phyloP scores from a whole-genome alignment of 2,888 invertebrate genomes.

The Idaea dimidiata region DNA sequence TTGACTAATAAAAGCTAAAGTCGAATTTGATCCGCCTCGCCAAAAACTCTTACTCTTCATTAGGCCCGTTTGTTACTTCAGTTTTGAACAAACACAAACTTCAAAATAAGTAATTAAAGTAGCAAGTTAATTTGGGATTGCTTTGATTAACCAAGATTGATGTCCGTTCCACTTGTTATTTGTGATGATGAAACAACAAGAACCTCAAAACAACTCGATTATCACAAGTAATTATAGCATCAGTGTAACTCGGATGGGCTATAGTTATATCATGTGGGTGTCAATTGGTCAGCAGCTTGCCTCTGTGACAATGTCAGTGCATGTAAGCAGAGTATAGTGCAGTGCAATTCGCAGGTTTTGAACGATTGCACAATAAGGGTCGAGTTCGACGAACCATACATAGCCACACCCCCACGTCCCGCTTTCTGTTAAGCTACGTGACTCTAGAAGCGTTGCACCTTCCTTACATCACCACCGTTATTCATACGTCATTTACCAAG shows the following conservation, averaged over 20 bases:
- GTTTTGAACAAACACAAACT: background rate
- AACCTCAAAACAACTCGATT: slow-evolving; percentile 27
- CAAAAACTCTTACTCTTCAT: background rate
- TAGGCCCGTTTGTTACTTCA: background rate
- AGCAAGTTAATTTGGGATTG: background rate
- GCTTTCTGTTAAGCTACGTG: slow-evolving; percentile 55
- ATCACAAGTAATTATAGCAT: slow-evolving; percentile 29
- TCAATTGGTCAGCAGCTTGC: slow-evolving; percentile 34
- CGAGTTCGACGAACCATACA: slow-evolving; percentile 50
- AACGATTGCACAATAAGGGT: slow-evolving; percentile 65
- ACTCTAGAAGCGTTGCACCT: slow-evolving; percentile 53
- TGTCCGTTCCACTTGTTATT: background rate
- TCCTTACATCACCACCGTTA: slow-evolving; percentile 49
- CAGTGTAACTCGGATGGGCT: slow-evolving; percentile 15
- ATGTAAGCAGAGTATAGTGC: slow-evolving; percentile 33
- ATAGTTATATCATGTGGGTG: slow-evolving; percentile 14
- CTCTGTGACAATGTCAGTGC: slow-evolving; percentile 36
- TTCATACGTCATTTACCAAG: slow-evolving; percentile 22
- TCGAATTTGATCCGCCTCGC: background rate
- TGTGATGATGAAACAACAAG: slow-evolving; percentile 7
- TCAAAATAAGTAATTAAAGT: background rate
- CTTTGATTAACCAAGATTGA: background rate
- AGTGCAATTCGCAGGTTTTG: slow-evolving; percentile 42
- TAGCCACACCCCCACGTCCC: slow-evolving; percentile 54
- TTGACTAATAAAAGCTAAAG: background rate